A percentile compares a stretch with the other conserved stretches of the same genome.
phyloP scores from a whole-genome alignment of 2,113 vertebrate species.

The Circaetus gallicus region DNA sequence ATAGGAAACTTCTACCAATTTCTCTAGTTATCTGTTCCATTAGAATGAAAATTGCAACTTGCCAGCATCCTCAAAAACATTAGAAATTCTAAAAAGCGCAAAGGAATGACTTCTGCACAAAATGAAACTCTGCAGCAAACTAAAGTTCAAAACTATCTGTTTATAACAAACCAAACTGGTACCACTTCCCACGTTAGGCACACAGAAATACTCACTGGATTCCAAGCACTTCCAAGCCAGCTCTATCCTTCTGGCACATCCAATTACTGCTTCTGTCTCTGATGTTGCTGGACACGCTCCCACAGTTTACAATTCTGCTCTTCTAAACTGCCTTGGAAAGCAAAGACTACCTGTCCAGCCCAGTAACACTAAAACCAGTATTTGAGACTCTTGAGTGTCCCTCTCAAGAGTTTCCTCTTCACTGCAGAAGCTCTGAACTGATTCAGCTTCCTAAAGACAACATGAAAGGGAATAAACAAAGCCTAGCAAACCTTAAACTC shows the following conservation, averaged over 20 bases:
- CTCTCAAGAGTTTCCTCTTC: neutral
- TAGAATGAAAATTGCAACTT: neutral
- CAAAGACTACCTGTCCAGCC: neutral
- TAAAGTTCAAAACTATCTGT: neutral
- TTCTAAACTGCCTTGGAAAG: neutral
- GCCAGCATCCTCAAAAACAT: neutral
- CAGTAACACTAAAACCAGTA: neutral
- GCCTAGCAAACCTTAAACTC: neutral
- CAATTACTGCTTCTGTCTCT: neutral
- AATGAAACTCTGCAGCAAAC: neutral
- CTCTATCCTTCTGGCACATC: neutral
- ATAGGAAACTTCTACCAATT: neutral
- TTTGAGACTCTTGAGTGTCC: neutral
- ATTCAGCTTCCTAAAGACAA: neutral
- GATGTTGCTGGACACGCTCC: neutral
- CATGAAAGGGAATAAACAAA: neutral
- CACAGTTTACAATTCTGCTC: neutral
- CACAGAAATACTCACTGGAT: slow-evolving; percentile 30
- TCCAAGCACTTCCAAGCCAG: neutral
- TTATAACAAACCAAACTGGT: neutral
- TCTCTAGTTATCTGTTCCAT: neutral
- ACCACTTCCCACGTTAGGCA: neutral
- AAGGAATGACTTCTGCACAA: slow-evolving; percentile 3
- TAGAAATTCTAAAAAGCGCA: neutral
- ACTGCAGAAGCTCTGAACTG: neutral